These are phyloP conservation scores for Ailuropoda melanoleuca DNA, from an alignment of 2,113 vertebrate genomes.

Conservation along the genomic window DNA sequence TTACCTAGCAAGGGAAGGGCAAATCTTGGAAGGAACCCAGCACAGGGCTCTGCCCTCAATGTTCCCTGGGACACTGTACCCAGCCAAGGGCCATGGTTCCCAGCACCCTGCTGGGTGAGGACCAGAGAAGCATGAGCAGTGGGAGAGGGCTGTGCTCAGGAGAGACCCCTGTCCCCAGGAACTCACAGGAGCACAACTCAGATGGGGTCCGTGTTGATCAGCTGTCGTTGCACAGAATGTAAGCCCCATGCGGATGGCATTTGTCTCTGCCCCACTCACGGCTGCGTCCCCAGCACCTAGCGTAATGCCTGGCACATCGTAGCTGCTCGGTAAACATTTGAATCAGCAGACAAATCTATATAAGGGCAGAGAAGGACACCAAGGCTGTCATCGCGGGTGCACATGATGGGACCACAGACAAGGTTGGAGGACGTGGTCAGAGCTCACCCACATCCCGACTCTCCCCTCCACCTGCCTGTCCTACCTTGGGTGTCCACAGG, in stretches of 20 bases:
- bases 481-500: not conserved
- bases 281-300: not conserved
- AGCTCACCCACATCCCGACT: not conserved
- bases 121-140: rapidly evolving
- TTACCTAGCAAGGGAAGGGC: not conserved
- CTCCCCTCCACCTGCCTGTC: not conserved
- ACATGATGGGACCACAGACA: rapidly evolving
- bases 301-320: not conserved
- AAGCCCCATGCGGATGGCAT: rapidly evolving
- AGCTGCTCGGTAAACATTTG: not conserved
- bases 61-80: not conserved
- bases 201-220: not conserved
- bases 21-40: not conserved
- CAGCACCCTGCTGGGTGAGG: too few relatives aligned
- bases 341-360: not conserved
- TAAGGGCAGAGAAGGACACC: not conserved
- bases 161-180: not conserved
- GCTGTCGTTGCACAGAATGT: not conserved
- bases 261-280: not conserved
- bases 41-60: not conserved
- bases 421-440: not conserved
- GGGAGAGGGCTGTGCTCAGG: not conserved
- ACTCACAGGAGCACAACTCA: not conserved
- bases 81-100: not conserved
- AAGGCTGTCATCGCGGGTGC: rapidly evolving